Evolutionary conservation across 2,888 invertebrate species (phyloP), one percentile per base, ranked within the genome.

Genomic region (Phengaris alcon): DNA sequence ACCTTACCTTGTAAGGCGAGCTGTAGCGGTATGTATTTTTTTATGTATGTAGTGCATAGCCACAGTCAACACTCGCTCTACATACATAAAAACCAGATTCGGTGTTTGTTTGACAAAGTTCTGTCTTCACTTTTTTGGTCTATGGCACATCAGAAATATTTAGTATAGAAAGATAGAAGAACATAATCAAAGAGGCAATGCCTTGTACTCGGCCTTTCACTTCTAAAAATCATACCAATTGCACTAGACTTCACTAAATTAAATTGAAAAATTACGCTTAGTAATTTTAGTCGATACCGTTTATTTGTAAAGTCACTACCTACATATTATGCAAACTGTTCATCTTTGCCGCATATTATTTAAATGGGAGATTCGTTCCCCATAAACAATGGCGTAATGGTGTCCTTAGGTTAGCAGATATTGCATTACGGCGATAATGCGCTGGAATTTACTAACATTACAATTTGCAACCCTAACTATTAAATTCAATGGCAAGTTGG

Each of bases 391-490:
- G 64, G 64, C 64, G 64, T 64, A 44, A 44, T 64, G 35, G 4
- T 35, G 35, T 64, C 64, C 44, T 44, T 22, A 35, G 22, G 59
- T 64, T 64, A 44, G 64, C 64, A 64, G 35, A 35, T 64, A 64
- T 64, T 44, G 64, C 64, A 64, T 12, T 64, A 64, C 6, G 12
- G 64, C 64, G 64, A 64, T 64, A 64, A 44, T 64, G 64, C 55
- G n/a, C 12, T 10, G 64, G 64, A 64, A 64, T 64, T 35, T 44
- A 64, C 64, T 64, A 64, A 64, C 64, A 64, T 22, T 64, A 64
- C 59, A 52, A 52, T 52, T 64, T 64, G 35, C 64, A 64, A 64
- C 64, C 35, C 64, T 12, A 64, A 64, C 64, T 64, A 64, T 64
- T 64, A 64, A 64, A 64, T 35, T 64, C 64, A 35, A 64, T 64